phyloP scores from a whole-genome alignment of 2,888 invertebrate species.

The Sabatieria punctata region DNA sequence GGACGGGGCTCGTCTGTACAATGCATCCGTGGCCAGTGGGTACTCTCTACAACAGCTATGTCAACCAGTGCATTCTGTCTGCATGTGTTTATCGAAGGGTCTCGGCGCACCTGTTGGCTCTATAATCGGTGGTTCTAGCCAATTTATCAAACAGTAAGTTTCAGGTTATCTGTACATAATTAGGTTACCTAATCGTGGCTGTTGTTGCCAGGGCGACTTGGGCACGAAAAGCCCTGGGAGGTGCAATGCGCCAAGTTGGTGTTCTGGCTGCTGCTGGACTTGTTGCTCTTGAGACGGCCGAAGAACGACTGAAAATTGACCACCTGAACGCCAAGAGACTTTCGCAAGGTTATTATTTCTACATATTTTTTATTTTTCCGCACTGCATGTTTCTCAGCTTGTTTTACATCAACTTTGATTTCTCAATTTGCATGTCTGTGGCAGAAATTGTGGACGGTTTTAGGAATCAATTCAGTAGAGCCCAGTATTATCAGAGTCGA shows the following conservation, averaged over 20 bases:
- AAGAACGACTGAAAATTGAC: constrained; percentile 53
- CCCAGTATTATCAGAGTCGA: too few species aligned
- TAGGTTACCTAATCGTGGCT: constrained; percentile 4
- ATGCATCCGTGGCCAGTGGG: constrained; percentile 57
- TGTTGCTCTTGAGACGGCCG: constrained; percentile 55
- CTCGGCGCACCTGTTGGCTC: constrained; percentile 77
- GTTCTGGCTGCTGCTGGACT: constrained; percentile 73
- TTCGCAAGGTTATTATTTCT: constrained; percentile 16
- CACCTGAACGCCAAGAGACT: constrained; percentile 41
- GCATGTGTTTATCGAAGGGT: constrained; percentile 74
- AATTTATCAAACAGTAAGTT: constrained; percentile 18
- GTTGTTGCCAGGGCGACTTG: constrained; percentile 64
- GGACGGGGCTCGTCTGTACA: constrained; percentile 84
- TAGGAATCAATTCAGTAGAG: too few species aligned
- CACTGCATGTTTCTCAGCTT: too few species aligned
- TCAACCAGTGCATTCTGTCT: constrained; percentile 57
- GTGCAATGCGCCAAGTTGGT: constrained; percentile 82
- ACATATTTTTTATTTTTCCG: too few species aligned
- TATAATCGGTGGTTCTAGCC: constrained; percentile 50
- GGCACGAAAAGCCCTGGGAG: constrained; percentile 68
- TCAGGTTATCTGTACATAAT: constrained; percentile 3
- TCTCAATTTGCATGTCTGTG: too few species aligned
- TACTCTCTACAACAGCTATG: constrained; percentile 48
- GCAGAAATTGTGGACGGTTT: too few species aligned
- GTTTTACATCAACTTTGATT: too few species aligned